Percentiles rank a stretch among this genome's conserved stretches.
Conservation (phyloP, 2,797 vertebrate genomes). For the Lates japonicus region DNA sequence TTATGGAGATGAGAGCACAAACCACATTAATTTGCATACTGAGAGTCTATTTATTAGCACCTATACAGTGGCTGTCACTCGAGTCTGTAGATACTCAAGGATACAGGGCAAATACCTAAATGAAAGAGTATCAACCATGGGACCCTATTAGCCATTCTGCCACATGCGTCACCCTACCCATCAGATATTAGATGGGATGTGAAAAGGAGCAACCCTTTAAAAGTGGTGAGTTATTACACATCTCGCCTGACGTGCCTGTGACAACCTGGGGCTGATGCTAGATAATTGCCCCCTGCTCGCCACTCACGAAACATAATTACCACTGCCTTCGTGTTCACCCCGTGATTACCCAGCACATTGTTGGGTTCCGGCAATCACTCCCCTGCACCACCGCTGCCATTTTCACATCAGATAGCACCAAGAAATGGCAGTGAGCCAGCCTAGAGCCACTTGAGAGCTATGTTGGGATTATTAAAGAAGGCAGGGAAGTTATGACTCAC, state of each 20-base stretch:
- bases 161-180: constrained; percentile 48
- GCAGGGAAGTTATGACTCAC: constrained; percentile 79
- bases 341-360: constrained; percentile 90
- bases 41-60: constrained; percentile 21
- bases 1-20: constrained; percentile 11
- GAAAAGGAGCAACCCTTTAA: constrained; percentile 67
- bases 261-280: constrained; percentile 80
- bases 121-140: constrained; percentile 46
- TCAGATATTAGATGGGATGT: constrained; percentile 70
- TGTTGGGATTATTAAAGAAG: constrained; percentile 83
- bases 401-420: constrained; percentile 84
- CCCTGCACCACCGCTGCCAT: constrained; percentile 80
- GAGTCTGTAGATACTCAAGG: constrained; percentile 44
- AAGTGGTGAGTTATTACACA: constrained; percentile 84
- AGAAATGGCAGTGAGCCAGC: too few relatives aligned
- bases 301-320: constrained; percentile 89
- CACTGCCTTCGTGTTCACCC: constrained; percentile 83
- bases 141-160: constrained; percentile 51
- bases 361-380: constrained; percentile 86
- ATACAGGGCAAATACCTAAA: constrained; percentile 36
- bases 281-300: constrained; percentile 87
- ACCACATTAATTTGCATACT: constrained; percentile 38
- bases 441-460: constrained; percentile 81
- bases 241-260: constrained; percentile 78
- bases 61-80: not conserved